Evolutionary conservation across 2,888 invertebrate species (phyloP), one percentile per base, ranked within the genome.

Genomic region (Cistogaster globosa): DNA sequence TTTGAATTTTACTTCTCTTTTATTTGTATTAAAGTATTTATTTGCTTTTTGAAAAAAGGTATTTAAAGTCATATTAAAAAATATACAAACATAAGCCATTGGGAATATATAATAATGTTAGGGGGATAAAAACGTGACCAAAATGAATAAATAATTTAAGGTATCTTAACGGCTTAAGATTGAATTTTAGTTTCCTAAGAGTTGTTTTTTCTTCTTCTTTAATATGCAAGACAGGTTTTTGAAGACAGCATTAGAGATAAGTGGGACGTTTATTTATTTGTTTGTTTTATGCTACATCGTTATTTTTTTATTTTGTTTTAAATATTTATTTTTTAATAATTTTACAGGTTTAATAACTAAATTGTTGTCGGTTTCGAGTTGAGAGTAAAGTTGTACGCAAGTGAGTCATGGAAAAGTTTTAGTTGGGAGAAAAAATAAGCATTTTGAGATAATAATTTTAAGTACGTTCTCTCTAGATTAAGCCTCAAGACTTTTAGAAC

Each of bases 61-160:
- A 80, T 79, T 84, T 80, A 80, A 84, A 80, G 79, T 69, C 51
- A 79, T 75, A 84, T 84, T 84, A 84, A 76, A 26, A 75, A 71
- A 65, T 67, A 60, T 60, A 63, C 67, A 58, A 48, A 62, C 51
- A n/a, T 57, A 67, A 84, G 69, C 63, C 63, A 71, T 38, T 51
- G 36, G 58, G 22, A 36, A 55, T 74, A 58, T 74, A 62, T 68
- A 63, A 5, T 6, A 0, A 77, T 65, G 79, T 53, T 65, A 60
- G 76, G 80, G 71, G 45, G 71, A 67, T 60, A 18, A 2, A 26
- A 67, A 80, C 84, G 84, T 84, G 84, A 84, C 26, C 53, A 1
- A 48, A 79, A 76, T 84, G 53, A 6, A 36, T 45, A 53, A 84
- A 55, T 20, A 71, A 6, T n/a, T 68, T 62, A 26, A 45, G 42